Evolutionary conservation across 2,797 vertebrate species (phyloP), one percentile per base, ranked within the genome.

Genomic region (Spatula clypeata): DNA sequence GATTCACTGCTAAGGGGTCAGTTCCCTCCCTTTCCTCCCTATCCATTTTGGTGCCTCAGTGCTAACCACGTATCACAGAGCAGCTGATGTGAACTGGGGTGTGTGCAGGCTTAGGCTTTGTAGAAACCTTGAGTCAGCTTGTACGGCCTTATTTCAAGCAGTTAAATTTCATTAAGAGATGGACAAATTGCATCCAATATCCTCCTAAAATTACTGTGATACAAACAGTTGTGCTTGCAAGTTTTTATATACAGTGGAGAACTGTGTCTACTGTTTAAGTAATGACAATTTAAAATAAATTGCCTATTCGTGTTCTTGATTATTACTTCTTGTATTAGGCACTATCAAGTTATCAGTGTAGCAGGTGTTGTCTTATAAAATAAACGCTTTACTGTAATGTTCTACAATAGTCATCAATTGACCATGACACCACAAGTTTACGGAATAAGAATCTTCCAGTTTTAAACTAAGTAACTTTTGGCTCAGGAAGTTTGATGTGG

Each of bases 211-310:
- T 79, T 84, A 65, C n/a, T 74, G 45, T 51, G 19, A 9, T 34
- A 13, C 20, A 51, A 55, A 27, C 53, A 67, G 34, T 57, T 81
- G 44, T 6, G 38, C 51, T 83, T 90, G 45, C 13, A 86, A 76
- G 34, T 90, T 70, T 20, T 84, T 91, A 27, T 47, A 11, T 38
- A 53, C 7, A 32, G 34, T 15, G 27, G 24, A 17, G 21, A 61
- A 34, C 57, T 84, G 21, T 75, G 64, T 72, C 92, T 81, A 53
- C 49, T 79, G 13, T 64, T 20, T 55, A 77, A 92, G 49, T 83
- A 86, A 67, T 86, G 34, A 36, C 32, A 91, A 69, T 79, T 85
- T 40, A 67, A 94, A 90, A 64, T 58, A 91, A 86, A 88, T 90
- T 57, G 65, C 11, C 53, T 90, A 23, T 74, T 83, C 4, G 1